Evolutionary conservation across 2,797 vertebrate genomes (phyloP).

Genomic region (Gymnothorax javanicus): DNA sequence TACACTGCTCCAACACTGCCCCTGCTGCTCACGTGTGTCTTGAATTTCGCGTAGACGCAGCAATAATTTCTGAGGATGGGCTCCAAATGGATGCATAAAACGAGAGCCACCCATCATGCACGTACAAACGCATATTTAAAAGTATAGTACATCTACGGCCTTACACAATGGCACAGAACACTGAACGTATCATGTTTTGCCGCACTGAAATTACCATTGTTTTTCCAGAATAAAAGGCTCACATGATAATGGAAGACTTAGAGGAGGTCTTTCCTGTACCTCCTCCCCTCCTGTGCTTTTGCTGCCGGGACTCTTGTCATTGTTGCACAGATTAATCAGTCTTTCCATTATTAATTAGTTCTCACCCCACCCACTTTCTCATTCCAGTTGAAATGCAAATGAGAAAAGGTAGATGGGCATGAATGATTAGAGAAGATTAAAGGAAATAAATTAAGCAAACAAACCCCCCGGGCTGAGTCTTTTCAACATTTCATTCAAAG

Average conservation of each 20-base stretch:
- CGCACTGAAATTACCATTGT: not conserved
- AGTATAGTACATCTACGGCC: no score
- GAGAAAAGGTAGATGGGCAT: conserved; percentile 38
- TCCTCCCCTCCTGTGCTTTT: not conserved
- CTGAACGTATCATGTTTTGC: not conserved
- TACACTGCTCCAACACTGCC: no score
- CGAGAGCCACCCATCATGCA: no score
- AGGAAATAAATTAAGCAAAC: conserved; percentile 35
- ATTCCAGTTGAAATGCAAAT: conserved; percentile 37
- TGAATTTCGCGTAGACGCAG: no score
- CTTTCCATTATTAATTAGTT: conserved; percentile 41
- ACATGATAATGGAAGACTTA: not conserved
- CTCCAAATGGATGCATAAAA: no score
- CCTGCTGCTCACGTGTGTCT: no score
- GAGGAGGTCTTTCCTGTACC: not conserved
- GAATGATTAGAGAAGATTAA: conserved; percentile 39
- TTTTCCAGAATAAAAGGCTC: not conserved
- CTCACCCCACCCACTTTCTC: conserved; percentile 15
- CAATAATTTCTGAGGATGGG: no score
- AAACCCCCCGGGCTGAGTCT: not conserved
- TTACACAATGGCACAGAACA: no score
- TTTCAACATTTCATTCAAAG: not conserved
- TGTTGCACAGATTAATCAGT: conserved; percentile 43
- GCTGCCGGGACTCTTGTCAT: conserved; percentile 30
- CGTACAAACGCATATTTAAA: no score